A percentile compares a stretch with the other conserved stretches of the same genome.
phyloP scores from a whole-genome alignment of 2,888 invertebrate genomes.

The Tortrix viridana region DNA sequence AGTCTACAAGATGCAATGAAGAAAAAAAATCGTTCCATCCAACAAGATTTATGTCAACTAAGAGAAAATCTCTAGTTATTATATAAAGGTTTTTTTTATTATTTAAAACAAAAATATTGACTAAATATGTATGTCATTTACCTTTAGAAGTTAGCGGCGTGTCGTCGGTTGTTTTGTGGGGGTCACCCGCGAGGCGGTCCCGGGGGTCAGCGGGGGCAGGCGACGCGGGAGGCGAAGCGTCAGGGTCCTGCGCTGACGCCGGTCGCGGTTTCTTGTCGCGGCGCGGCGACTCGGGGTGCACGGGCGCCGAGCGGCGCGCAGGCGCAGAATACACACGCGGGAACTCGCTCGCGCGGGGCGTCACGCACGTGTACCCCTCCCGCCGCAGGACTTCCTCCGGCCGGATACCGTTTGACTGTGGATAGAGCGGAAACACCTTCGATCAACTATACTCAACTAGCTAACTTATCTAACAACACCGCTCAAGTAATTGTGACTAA shows the following conservation, averaged over 20 bases:
- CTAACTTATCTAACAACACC: too few relatives aligned
- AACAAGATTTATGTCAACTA: too few relatives aligned
- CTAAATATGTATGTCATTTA: slow-evolving; percentile 39
- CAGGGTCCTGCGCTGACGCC: slow-evolving; percentile 39
- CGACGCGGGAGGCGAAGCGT: slow-evolving; percentile 32
- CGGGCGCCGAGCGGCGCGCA: slow-evolving; percentile 70
- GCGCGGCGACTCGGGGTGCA: slow-evolving; percentile 74
- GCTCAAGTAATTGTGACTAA: too few relatives aligned
- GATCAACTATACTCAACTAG: too few relatives aligned
- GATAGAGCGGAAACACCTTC: neutral
- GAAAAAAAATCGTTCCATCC: too few relatives aligned
- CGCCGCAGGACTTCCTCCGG: slow-evolving; percentile 69
- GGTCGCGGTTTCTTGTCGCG: slow-evolving; percentile 77
- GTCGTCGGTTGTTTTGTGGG: slow-evolving; percentile 75
- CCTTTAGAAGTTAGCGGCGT: slow-evolving; percentile 82
- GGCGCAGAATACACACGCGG: slow-evolving; percentile 80
- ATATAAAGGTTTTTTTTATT: too few relatives aligned
- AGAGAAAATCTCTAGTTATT: too few relatives aligned
- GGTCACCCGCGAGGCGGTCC: slow-evolving; percentile 77
- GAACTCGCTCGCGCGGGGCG: slow-evolving; percentile 84
- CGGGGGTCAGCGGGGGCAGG: slow-evolving; percentile 49
- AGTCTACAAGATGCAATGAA: too few relatives aligned
- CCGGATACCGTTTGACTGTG: slow-evolving; percentile 52
- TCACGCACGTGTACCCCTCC: slow-evolving; percentile 83
- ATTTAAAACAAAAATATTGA: too few relatives aligned